Conservation (phyloP, 2,797 vertebrate genomes). For the Semotilus atromaculatus region DNA sequence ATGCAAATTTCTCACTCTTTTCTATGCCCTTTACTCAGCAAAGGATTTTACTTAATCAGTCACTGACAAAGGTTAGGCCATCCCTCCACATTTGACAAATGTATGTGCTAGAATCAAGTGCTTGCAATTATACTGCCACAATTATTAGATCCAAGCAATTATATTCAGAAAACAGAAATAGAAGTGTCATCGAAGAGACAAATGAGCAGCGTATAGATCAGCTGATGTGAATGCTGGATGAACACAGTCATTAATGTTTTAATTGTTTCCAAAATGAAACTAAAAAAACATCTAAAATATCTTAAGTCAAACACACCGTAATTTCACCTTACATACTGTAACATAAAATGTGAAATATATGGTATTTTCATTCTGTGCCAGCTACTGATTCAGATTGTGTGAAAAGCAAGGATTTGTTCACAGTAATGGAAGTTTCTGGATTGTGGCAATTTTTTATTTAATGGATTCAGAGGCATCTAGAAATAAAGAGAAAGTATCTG, state of each 20-base stretch:
- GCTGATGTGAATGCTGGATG: not conserved
- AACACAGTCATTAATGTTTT: not conserved
- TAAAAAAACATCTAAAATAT: slow-evolving; percentile 8
- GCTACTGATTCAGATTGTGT: not conserved
- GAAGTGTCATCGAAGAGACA: not conserved
- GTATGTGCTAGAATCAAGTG: slow-evolving; percentile 27
- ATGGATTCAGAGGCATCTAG: not conserved
- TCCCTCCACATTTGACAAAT: slow-evolving; percentile 22
- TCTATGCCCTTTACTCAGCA: slow-evolving; percentile 12
- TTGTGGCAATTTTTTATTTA: not conserved
- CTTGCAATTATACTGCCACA: slow-evolving; percentile 28
- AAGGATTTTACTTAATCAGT: not conserved
- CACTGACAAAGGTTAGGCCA: not conserved
- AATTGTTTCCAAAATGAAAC: not conserved
- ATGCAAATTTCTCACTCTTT: slow-evolving; percentile 12
- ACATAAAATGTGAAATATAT: not conserved
- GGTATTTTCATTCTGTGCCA: not conserved
- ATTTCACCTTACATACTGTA: not conserved
- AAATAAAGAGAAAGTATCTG: slow-evolving; percentile 14
- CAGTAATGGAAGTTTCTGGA: not conserved
- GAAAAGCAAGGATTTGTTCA: slow-evolving; percentile 7
- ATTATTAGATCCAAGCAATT: slow-evolving; percentile 10
- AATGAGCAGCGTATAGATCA: not conserved
- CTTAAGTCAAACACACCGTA: not conserved
- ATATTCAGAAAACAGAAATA: slow-evolving; percentile 2